Percentiles rank a stretch among this genome's conserved stretches.
These are phyloP conservation scores for Drosophila pruinosa DNA, from an alignment of 1,140 invertebrate genomes.

Conservation along the genomic window DNA sequence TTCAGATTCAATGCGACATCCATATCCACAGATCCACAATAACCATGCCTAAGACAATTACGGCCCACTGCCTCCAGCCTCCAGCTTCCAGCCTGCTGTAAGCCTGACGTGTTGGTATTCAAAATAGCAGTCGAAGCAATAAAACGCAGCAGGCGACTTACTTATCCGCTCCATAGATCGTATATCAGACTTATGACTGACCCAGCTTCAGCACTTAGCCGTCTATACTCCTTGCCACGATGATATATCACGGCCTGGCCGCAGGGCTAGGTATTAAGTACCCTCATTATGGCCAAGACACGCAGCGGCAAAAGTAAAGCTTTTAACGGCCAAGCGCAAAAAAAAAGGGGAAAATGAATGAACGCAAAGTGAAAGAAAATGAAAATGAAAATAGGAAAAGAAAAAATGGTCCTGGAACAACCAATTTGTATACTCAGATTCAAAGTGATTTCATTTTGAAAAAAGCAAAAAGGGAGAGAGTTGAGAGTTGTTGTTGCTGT, in stretches of 20 bases:
- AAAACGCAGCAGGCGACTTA: slow-evolving; percentile 61
- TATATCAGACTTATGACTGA: slow-evolving; percentile 77
- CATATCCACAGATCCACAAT: not conserved
- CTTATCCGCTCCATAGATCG: slow-evolving; percentile 60
- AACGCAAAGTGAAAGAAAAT: slow-evolving; percentile 9
- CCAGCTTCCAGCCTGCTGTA: slow-evolving; percentile 36
- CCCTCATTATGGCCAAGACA: slow-evolving; percentile 77
- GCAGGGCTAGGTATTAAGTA: slow-evolving; percentile 70
- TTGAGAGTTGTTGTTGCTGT: slow-evolving; percentile 29
- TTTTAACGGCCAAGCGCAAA: slow-evolving; percentile 59
- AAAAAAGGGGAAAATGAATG: slow-evolving; percentile 16
- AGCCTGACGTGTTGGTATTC: slow-evolving; percentile 72
- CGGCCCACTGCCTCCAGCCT: not conserved
- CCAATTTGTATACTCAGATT: slow-evolving; percentile 61
- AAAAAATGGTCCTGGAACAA: slow-evolving; percentile 47
- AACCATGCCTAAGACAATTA: slow-evolving; percentile 27
- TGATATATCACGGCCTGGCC: slow-evolving; percentile 31
- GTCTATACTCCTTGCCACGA: not conserved
- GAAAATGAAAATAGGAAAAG: slow-evolving; percentile 30
- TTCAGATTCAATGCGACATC: slow-evolving; percentile 38
- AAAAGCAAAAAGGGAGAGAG: not conserved
- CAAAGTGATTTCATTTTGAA: slow-evolving; percentile 43
- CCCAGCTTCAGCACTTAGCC: slow-evolving; percentile 9
- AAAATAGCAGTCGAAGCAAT: slow-evolving; percentile 74
- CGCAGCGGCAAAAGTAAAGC: slow-evolving; percentile 65